Conservation (phyloP, 2,113 vertebrate species). For the Alectura lathami region DNA sequence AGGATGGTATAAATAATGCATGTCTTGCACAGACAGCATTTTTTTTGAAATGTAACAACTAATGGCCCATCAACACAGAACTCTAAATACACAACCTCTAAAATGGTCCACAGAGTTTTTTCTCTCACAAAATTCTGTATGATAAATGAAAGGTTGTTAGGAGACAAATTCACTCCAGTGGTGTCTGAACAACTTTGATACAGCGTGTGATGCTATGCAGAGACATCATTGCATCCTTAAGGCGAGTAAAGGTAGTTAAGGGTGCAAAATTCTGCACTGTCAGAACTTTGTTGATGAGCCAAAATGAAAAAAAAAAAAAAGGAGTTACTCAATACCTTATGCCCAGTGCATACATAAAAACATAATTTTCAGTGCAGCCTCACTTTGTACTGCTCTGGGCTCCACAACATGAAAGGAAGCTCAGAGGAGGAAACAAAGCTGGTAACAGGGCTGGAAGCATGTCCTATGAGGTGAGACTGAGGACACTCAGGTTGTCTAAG, state of each 20-base stretch:
- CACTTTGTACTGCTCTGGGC: not conserved
- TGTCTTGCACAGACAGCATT: not conserved
- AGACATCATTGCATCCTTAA: accelerated
- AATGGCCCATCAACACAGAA: not conserved
- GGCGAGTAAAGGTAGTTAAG: not conserved
- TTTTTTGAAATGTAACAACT: not conserved
- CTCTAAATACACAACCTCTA: not conserved
- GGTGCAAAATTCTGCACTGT: constrained; percentile 41
- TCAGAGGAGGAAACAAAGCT: not conserved
- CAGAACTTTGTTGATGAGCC: not conserved
- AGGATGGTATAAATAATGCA: constrained; percentile 25
- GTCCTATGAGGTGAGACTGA: not conserved
- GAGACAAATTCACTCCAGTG: not conserved
- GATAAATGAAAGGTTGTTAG: not conserved
- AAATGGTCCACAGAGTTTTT: not conserved
- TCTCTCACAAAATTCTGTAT: not conserved
- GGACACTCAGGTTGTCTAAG: not conserved
- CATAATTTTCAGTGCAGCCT: not conserved
- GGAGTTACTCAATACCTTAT: not conserved
- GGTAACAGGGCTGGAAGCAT: not conserved
- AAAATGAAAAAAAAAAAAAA: not conserved
- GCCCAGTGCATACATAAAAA: not conserved
- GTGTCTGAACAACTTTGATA: not conserved
- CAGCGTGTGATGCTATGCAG: not conserved
- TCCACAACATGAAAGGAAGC: too few relatives aligned